Evolutionary conservation across 2,113 vertebrate genomes (phyloP), one percentile per base, ranked within the genome.

Genomic region (Cephalopholis sonnerati): DNA sequence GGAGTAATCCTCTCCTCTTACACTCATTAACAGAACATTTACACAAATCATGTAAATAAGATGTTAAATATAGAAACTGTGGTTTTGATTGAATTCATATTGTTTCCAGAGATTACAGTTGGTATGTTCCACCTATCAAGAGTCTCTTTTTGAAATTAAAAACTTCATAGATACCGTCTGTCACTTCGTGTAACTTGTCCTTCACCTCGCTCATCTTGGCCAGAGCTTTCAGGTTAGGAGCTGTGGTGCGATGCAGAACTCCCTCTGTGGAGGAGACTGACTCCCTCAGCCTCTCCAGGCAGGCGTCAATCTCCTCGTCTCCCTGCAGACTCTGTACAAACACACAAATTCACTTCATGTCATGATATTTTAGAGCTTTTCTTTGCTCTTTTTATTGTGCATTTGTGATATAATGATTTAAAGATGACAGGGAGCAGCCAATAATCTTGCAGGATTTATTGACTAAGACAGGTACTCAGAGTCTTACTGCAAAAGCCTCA

Each of bases 201-300:
- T 94, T 94, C 84, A 96, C 91, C 4, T 94, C 85, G 74, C 90
- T 94, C 27, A 99, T 92, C 84, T 96, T 98, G 87, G 98, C 96
- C 63, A 94, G 20, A 59, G 98, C 97, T 74, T 96, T 96, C 18
- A 99, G 87, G 85, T 99, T 99, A 2, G 98, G 98, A 41, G 96
- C 92, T 15, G 95, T 77, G 17, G 96, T 97, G 82, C 83, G 95
- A 83, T 95, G 80, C 44, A 99, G 91, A 59, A 85, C 25, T 0
- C 2, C 90, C 73, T 98, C 96, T 55, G 95, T 84, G 20, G 90
- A 79, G 5, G 92, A 91, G 16, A 96, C 46, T 2, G 95, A 93
- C 65, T 96, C 91, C 79, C 76, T 93, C 61, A 98, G 90, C 48
- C 77, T 87, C 15, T 91, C 85, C 9, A 96, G 69, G 10, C 91